A percentile compares a stretch with the other conserved stretches of the same genome.
Evolutionary conservation across 2,888 invertebrate species (phyloP).

Genomic region (Chymomyza fuscimana): DNA sequence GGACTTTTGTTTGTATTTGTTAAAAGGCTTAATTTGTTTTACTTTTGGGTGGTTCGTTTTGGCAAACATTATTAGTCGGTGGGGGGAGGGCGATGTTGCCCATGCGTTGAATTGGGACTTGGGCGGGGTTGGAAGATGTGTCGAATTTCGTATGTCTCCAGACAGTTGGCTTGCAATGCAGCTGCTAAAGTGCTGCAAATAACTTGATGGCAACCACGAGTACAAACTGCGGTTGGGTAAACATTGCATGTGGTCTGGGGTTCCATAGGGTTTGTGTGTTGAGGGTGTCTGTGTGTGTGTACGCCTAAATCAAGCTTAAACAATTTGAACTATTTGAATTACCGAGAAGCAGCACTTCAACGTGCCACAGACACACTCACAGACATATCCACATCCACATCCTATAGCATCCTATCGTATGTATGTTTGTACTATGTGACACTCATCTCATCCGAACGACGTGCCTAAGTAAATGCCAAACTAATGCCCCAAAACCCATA

Average conservation of each 20-base stretch:
- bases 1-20: conserved; percentile 72
- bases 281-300: conserved; percentile 29
- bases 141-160: neutral
- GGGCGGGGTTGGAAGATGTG: too few relatives aligned
- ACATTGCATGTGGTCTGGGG: conserved; percentile 12
- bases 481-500: conserved; percentile 59
- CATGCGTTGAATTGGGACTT: too few relatives aligned
- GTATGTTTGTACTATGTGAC: conserved; percentile 27
- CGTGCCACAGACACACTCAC: conserved; percentile 32
- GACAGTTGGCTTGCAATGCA: conserved; percentile 21
- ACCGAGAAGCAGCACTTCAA: conserved; percentile 60
- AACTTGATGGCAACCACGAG: conserved; percentile 57
- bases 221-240: conserved; percentile 32
- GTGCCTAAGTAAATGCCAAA: conserved; percentile 73
- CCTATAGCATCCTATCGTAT: conserved; percentile 20
- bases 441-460: conserved; percentile 64
- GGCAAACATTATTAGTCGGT: conserved; percentile 57
- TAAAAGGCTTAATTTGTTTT: conserved; percentile 73
- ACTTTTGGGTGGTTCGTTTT: conserved; percentile 44
- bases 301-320: conserved; percentile 69
- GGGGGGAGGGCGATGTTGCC: neutral
- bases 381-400: neutral
- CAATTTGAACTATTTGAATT: conserved; percentile 72
- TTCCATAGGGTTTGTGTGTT: conserved; percentile 1
- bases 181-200: conserved; percentile 66